Base-by-base conservation (phyloP, 30 jellyfish, hydroid and myxozoan species). In the Hydractinia symbiolongicarpus region DNA sequence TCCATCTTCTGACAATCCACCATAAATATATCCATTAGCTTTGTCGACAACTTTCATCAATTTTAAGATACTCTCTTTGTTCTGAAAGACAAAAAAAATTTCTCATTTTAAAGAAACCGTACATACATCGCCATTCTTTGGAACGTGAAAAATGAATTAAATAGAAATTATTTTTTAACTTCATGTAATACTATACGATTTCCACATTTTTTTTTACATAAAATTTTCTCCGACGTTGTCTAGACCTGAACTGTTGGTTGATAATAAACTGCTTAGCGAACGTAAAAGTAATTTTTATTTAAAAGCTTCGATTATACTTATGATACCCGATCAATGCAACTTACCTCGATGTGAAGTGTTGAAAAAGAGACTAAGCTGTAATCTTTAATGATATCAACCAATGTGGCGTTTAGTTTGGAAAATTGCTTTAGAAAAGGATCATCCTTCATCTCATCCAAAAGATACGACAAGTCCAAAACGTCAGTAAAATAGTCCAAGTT, bases 11-110 rank as follows among this genome's bases (percentile, higher is more conserved):
- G 86, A 61, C 51, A 78, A 57, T 11, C 95, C 78, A 11, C 99
- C 99, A 85, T 89, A 93, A 21, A 93, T 76, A 66, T 88, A 93
- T 5, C 99, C 99, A 62, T 90, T 86, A 55, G 99, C 99, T 77
- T 88, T 84, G 69, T 93, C 99, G 6, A 92, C 73, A 16, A 73
- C 60, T 60, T 86, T 86, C 77, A 92, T 76, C 61, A 92, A 54
- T 15, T 79, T 83, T 61, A 78, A 8, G 90, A 92, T 84, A 6
- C 97, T 92, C 72, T 92, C 95, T 67, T 92, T 83, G 81, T 84
- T 95, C 98, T 92, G 68, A 5, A 67, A 83, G 54, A 55, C 44
- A 30, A 30, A 30, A 30, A 30, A 30, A 30, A 30, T 30, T n/a
- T n/a, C 44, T 30, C 44, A 30, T 30, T 30, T 30, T 30, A 0